Conservation (phyloP, 2,113 vertebrate genomes). For the Scytalopus superciliaris region DNA sequence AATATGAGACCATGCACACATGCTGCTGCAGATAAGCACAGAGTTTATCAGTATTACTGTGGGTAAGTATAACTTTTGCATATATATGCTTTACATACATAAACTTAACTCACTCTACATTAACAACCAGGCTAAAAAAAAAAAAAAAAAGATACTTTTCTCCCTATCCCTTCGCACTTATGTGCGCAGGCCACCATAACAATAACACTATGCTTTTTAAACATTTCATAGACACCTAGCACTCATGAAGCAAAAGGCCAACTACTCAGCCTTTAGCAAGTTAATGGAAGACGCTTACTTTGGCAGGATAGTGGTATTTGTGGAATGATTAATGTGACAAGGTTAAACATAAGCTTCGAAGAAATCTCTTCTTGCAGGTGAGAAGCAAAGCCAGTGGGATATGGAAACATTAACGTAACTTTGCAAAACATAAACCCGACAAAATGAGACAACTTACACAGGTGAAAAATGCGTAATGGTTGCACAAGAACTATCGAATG, state of each 20-base stretch:
- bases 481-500: background rate
- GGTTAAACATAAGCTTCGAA: background rate
- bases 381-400: background rate
- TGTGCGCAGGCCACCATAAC: background rate
- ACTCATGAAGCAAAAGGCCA: background rate
- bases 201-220: background rate
- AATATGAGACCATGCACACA: background rate
- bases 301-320: background rate
- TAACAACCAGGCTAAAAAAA: background rate
- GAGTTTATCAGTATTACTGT: background rate
- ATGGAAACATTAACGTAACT: rapidly evolving
- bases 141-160: background rate
- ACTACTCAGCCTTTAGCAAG: background rate
- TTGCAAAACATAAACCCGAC: background rate
- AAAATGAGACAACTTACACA: background rate
- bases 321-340: background rate
- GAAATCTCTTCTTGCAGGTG: rapidly evolving
- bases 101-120: background rate
- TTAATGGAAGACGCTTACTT: background rate
- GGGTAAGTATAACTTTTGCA: background rate
- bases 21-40: background rate
- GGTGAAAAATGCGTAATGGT: background rate
- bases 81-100: background rate
- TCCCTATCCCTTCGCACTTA: background rate
- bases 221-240: background rate